phyloP scores from a whole-genome alignment of 2,888 invertebrate species.

The Stenotaenia linearis region DNA sequence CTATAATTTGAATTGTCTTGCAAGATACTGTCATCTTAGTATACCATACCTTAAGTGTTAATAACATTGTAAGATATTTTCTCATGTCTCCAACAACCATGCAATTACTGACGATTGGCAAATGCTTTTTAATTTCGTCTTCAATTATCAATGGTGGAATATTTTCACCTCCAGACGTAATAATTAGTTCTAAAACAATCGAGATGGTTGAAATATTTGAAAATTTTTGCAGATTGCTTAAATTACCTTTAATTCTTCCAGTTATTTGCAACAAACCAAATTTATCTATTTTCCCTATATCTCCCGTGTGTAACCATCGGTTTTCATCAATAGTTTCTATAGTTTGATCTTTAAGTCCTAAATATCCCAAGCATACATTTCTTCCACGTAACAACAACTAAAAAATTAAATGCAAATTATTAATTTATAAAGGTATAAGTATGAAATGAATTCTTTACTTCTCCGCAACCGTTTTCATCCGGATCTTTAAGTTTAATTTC shows the following conservation, averaged over 20 bases:
- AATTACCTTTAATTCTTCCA: conserved; percentile 54
- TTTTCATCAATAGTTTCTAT: conserved; percentile 65
- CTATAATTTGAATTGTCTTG: neutral
- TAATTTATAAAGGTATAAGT: neutral
- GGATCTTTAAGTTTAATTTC: neutral
- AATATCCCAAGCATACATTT: conserved; percentile 87
- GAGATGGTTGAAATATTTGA: neutral
- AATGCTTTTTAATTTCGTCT: conserved; percentile 66
- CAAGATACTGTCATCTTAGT: too few species aligned
- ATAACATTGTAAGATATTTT: conserved; percentile 76
- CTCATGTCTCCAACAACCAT: conserved; percentile 79
- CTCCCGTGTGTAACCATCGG: conserved; percentile 83
- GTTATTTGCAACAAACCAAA: conserved; percentile 70
- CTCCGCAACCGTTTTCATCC: neutral
- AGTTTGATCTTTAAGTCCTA: conserved; percentile 69
- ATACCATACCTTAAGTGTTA: conserved; percentile 82
- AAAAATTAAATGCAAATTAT: neutral
- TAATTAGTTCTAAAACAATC: conserved; percentile 62
- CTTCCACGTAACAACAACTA: conserved; percentile 64
- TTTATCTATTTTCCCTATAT: conserved; percentile 71
- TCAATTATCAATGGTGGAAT: conserved; percentile 77
- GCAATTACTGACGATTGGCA: conserved; percentile 72
- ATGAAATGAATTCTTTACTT: neutral
- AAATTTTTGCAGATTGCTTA: neutral
- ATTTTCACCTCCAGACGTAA: conserved; percentile 92